These are phyloP conservation scores for Potorous gilbertii DNA, from an alignment of 2,797 vertebrate species.

Conservation along the genomic window DNA sequence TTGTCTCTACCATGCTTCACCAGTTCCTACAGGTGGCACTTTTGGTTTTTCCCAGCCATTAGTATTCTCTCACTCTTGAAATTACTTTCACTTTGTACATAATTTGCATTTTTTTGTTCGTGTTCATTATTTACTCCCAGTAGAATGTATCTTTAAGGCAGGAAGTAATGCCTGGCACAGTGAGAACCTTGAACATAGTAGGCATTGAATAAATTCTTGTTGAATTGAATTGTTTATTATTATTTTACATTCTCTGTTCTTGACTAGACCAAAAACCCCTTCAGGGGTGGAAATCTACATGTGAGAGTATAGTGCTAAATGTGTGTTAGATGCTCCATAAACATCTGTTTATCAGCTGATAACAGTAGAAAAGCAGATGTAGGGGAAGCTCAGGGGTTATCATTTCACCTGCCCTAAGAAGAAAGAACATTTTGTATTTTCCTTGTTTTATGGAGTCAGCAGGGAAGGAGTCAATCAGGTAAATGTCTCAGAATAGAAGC, in stretches of 20 bases:
- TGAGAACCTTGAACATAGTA: background rate
- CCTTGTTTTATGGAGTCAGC: conserved; percentile 54
- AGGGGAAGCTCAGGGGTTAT: background rate
- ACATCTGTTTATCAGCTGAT: background rate
- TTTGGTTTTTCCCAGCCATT: background rate
- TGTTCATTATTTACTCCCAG: background rate
- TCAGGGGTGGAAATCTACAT: background rate
- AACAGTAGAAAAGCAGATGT: background rate
- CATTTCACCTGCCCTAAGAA: background rate
- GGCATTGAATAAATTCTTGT: background rate
- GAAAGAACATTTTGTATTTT: conserved; percentile 40
- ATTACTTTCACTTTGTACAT: background rate
- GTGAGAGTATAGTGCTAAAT: background rate
- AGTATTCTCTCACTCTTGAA: background rate
- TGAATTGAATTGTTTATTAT: background rate
- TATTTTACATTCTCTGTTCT: background rate
- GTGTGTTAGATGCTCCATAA: background rate
- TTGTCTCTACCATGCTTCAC: background rate
- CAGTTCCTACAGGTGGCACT: background rate
- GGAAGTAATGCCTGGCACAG: background rate
- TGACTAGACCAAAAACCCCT: background rate
- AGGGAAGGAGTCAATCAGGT: conserved; percentile 61
- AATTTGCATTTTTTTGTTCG: background rate
- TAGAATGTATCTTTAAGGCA: background rate
- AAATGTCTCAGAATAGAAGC: conserved; percentile 63